Conservation (phyloP, 2,797 vertebrate species). For the Sparus aurata region DNA sequence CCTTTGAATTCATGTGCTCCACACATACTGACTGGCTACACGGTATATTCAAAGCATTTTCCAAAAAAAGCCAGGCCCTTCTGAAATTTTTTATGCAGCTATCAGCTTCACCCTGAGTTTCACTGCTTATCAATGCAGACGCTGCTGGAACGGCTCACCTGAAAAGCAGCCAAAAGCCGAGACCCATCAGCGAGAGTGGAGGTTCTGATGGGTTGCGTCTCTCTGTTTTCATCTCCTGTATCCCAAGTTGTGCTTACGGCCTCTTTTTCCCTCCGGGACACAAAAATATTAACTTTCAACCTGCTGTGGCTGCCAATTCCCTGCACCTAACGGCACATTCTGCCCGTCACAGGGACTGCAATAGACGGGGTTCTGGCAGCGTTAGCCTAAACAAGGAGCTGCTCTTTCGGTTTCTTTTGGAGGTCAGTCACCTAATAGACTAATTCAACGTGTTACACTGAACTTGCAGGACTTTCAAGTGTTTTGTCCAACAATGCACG, state of each 20-base stretch:
- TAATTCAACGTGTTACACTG: constrained; percentile 3
- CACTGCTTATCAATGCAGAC: constrained; percentile 39
- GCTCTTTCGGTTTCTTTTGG: background rate
- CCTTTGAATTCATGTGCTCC: background rate
- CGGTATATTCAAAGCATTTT: constrained; percentile 21
- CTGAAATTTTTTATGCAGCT: constrained; percentile 24
- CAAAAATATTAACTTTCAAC: constrained; percentile 64
- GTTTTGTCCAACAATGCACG: background rate
- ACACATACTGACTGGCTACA: background rate
- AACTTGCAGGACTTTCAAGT: background rate
- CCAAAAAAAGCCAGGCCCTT: background rate
- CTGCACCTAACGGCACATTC: constrained; percentile 41
- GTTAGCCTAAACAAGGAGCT: background rate
- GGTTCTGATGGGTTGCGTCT: constrained; percentile 45
- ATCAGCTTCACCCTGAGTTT: constrained; percentile 34
- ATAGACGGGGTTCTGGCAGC: constrained; percentile 31
- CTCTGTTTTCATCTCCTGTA: constrained; percentile 61
- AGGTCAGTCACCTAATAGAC: constrained; percentile 22
- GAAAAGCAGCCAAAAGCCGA: constrained; percentile 67
- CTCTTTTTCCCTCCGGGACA: constrained; percentile 30
- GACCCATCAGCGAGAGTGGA: constrained; percentile 64
- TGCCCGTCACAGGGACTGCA: constrained; percentile 54
- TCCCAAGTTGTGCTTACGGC: constrained; percentile 61
- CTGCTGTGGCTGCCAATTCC: constrained; percentile 50
- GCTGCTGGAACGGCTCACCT: constrained; percentile 39